These are phyloP conservation scores for Patiria pectinifera DNA, from an alignment of 53 echinoderm and acorn worm genomes.

Conservation along the genomic window DNA sequence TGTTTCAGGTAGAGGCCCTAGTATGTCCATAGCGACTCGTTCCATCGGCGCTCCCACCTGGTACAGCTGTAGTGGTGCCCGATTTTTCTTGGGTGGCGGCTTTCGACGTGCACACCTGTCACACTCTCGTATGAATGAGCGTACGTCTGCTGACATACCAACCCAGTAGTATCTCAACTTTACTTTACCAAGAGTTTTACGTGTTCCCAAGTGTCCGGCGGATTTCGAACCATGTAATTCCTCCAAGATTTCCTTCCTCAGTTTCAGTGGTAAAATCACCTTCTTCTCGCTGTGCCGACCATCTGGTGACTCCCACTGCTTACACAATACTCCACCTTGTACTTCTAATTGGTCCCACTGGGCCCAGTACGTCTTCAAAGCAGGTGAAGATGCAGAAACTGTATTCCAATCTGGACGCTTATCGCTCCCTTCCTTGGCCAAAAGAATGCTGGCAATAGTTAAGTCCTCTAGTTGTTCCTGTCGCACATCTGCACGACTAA, in stretches of 20 bases:
- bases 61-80: slow-evolving; percentile 49
- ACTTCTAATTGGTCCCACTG: background rate
- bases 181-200: slow-evolving; percentile 44
- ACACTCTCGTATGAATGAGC: slow-evolving; percentile 23
- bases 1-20: slow-evolving; percentile 55
- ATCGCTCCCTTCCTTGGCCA: slow-evolving; percentile 1
- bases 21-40: slow-evolving; percentile 64
- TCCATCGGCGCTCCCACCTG: slow-evolving; percentile 45
- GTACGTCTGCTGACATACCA: slow-evolving; percentile 23
- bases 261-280: too few relatives aligned
- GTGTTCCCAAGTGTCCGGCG: slow-evolving; percentile 48
- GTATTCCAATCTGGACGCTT: slow-evolving; percentile 36
- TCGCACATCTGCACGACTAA: slow-evolving; percentile 10
- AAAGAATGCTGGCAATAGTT: too few relatives aligned
- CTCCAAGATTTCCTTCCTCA: too few relatives aligned
- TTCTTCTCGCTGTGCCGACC: background rate
- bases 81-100: slow-evolving; percentile 19
- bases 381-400: slow-evolving; percentile 14
- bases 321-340: slow-evolving; percentile 20
- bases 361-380: slow-evolving; percentile 45
- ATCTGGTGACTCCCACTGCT: slow-evolving; percentile 26
- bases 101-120: slow-evolving; percentile 30
- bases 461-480: background rate
- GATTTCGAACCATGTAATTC: slow-evolving; percentile 37
- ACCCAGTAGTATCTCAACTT: slow-evolving; percentile 48